Conservation (phyloP, 2,113 vertebrate genomes). For the Osmerus mordax region DNA sequence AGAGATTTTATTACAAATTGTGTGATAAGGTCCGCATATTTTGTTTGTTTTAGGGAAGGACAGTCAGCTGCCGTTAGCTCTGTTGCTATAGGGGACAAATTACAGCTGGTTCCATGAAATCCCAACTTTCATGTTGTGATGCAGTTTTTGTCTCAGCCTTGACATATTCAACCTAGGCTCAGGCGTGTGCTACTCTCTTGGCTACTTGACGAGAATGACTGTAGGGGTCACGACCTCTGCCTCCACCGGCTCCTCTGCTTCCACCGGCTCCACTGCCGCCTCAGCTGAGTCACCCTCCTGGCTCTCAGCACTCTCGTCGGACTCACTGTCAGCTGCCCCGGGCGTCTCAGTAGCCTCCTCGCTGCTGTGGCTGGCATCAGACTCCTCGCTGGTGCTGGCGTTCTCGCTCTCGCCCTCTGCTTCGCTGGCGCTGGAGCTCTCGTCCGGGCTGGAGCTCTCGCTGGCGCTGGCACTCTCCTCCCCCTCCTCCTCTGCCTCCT, state of each 20-base stretch:
- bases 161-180: no score
- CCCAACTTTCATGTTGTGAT: no score
- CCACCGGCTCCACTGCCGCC: conserved; percentile 2
- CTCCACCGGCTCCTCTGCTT: neutral
- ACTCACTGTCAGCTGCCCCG: conserved; percentile 60
- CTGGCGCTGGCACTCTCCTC: conserved; percentile 26
- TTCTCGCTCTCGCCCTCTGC: conserved; percentile 49
- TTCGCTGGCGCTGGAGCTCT: conserved; percentile 51
- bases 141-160: no score
- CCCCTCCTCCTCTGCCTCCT: conserved; percentile 15
- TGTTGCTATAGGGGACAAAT: no score
- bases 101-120: no score
- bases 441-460: conserved; percentile 24
- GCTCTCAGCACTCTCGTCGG: conserved; percentile 56
- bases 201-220: conserved; percentile 16
- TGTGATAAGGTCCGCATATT: no score
- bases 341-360: conserved; percentile 67
- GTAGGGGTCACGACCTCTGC: conserved; percentile 34
- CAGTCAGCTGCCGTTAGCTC: conserved; percentile 15
- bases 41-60: no score
- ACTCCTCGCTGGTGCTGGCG: conserved; percentile 57
- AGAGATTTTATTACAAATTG: no score
- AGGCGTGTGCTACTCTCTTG: no score
- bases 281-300: conserved; percentile 56
- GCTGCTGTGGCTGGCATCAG: conserved; percentile 60